Base-by-base conservation (phyloP, 30 jellyfish, hydroid and myxozoan species). In the Aurelia sp. region DNA sequence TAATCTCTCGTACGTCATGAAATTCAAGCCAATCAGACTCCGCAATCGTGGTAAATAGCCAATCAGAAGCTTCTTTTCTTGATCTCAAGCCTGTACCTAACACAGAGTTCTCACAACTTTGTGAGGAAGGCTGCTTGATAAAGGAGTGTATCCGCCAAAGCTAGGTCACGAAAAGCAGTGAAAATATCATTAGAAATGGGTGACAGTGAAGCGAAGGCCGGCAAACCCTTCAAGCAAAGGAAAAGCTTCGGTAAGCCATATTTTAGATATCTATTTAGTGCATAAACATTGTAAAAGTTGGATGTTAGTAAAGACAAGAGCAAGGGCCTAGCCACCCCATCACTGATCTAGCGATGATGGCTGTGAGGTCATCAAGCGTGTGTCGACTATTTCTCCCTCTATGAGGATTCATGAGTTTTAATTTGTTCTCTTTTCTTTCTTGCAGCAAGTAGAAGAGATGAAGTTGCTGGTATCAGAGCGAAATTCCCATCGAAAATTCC, bases 391-490 rank as follows among this genome's bases (percentile, higher is more conserved):
- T 44, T 44, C 7, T 44, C 55, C 55, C 55, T 13, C 15, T 17
- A 11, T 6, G 47, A 15, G 11, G 2, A 33, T 19, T 31, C 78
- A 0, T 76, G 58, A 30, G 20, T 16, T 19, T 18, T 40, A n/a
- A 40, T n/a, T 22, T 22, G 82, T 58, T 27, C 81, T 3, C 60
- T 27, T 22, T 50, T n/a, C 58, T 85, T 27, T 22, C 23, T 64
- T 78, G 27, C 52, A 94, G 99, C 97, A 30, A 94, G 99, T 90
- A 85, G 99, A 81, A 89, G 99, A 73, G 99, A 94, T 89, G 99
- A 94, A 85, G 99, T 94, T 27, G 99, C 99, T 64, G 99, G 99
- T 41, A 94, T 94, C 23, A 84, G 99, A 85, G 99, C 99, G 27
- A 94, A 94, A 64, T 94, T 94, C 68, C 99, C 99, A 27, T 94